phyloP scores from a whole-genome alignment of 2,797 vertebrate genomes.

The Ctenopoma multispine region DNA sequence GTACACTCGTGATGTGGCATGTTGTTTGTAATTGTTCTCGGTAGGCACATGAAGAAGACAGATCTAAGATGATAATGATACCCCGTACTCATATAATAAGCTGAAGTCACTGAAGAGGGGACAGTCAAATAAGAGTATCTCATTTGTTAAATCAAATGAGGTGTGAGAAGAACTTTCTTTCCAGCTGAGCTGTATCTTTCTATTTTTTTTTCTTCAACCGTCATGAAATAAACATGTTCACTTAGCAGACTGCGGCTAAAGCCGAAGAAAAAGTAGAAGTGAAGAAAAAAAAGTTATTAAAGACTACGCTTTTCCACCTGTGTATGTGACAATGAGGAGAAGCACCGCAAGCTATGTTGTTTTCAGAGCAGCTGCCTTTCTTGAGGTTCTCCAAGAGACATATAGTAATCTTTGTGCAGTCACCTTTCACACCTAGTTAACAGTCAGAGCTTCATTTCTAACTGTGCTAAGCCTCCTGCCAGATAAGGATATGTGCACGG shows the following conservation, averaged over 20 bases:
- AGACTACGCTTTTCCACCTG: constrained; percentile 28
- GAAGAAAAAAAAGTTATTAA: constrained; percentile 34
- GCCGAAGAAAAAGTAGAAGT: too few species aligned
- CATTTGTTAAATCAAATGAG: constrained; percentile 41
- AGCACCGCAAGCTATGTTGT: constrained; percentile 29
- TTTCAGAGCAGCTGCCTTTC: constrained; percentile 47
- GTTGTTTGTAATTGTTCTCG: constrained; percentile 28
- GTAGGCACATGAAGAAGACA: not conserved
- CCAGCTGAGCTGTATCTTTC: not conserved
- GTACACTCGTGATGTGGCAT: constrained; percentile 8
- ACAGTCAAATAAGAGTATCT: not conserved
- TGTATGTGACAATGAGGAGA: constrained; percentile 12
- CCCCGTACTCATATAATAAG: not conserved
- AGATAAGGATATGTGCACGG: constrained; percentile 52
- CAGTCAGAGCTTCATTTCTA: constrained; percentile 52
- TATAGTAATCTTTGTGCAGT: constrained; percentile 46
- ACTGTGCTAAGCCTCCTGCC: constrained; percentile 55
- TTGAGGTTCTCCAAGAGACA: constrained; percentile 35
- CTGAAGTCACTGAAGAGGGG: not conserved
- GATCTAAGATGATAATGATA: constrained; percentile 9
- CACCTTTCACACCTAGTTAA: constrained; percentile 66
- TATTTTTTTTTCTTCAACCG: constrained; percentile 14
- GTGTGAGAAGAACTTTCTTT: constrained; percentile 34
- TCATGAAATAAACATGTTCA: constrained; percentile 31
- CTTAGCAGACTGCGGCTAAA: constrained; percentile 19